Evolutionary conservation across 1,140 invertebrate species (phyloP).

Genomic region (Caenorhabditis remanei): DNA sequence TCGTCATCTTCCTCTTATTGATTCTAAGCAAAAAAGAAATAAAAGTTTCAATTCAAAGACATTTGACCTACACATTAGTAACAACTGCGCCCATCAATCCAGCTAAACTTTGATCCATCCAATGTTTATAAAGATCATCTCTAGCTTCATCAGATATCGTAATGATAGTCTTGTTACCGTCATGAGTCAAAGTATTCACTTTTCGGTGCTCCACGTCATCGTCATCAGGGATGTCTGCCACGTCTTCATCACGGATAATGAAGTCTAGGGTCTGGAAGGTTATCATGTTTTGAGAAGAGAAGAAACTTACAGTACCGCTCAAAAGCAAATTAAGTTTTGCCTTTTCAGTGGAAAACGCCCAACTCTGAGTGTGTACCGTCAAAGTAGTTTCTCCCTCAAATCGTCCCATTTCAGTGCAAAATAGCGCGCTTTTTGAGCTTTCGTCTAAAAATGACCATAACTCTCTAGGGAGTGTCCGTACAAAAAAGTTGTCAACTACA

Average conservation of each 20-base stretch:
- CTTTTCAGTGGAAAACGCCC: too few species aligned
- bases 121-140: conserved; percentile 57
- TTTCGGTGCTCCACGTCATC: conserved; percentile 28
- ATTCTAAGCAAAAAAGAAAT: background rate
- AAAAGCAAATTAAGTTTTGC: too few species aligned
- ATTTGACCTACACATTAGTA: conserved; percentile 57
- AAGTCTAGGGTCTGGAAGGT: conserved; percentile 23
- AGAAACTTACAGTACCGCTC: too few species aligned
- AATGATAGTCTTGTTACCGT: conserved; percentile 18
- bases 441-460: too few species aligned
- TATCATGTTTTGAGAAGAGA: too few species aligned
- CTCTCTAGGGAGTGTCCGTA: too few species aligned
- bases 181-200: conserved; percentile 7
- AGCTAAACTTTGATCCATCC: conserved; percentile 61
- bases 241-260: conserved; percentile 33
- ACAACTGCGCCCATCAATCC: conserved; percentile 59
- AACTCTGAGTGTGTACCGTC: too few species aligned
- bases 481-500: too few species aligned
- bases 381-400: too few species aligned
- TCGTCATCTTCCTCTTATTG: conserved; percentile 40
- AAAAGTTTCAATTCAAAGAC: too few species aligned
- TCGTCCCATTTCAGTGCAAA: too few species aligned
- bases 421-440: too few species aligned
- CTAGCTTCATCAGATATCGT: conserved; percentile 33
- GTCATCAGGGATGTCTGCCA: conserved; percentile 16